Conservation (phyloP, 2,113 vertebrate genomes). For the Pedionomus torquatus region DNA sequence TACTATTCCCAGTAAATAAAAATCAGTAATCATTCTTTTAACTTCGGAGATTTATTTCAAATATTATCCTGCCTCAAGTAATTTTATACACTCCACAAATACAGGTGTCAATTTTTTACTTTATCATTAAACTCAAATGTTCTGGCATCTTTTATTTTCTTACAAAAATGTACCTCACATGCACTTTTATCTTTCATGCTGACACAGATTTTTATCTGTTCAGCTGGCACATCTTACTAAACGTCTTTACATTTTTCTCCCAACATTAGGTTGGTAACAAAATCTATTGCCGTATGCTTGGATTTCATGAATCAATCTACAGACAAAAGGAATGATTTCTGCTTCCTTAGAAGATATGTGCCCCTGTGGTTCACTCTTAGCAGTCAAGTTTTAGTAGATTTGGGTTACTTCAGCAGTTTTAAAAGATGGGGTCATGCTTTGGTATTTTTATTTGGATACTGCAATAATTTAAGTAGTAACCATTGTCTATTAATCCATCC, state of each 20-base stretch:
- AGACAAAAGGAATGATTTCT: neutral
- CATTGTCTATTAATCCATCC: neutral
- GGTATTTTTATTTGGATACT: neutral
- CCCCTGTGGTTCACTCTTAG: neutral
- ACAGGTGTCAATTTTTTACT: neutral
- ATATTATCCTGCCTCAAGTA: neutral
- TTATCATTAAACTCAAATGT: neutral
- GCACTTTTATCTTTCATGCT: neutral
- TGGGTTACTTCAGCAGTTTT: neutral
- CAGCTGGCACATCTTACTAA: neutral
- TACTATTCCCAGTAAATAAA: neutral
- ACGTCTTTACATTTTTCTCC: neutral
- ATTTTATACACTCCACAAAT: conserved; percentile 24
- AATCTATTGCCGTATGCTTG: neutral
- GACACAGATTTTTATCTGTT: conserved; percentile 1
- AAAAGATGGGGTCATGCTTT: neutral
- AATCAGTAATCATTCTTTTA: neutral
- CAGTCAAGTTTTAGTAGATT: neutral
- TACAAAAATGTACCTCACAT: neutral
- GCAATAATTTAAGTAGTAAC: neutral
- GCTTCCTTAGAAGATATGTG: neutral
- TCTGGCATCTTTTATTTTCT: neutral
- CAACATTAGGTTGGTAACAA: neutral
- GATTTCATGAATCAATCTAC: neutral
- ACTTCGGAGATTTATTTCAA: neutral